These are phyloP conservation scores for Macrocentrus cingulum DNA, from an alignment of 1,140 invertebrate species.

Conservation along the genomic window DNA sequence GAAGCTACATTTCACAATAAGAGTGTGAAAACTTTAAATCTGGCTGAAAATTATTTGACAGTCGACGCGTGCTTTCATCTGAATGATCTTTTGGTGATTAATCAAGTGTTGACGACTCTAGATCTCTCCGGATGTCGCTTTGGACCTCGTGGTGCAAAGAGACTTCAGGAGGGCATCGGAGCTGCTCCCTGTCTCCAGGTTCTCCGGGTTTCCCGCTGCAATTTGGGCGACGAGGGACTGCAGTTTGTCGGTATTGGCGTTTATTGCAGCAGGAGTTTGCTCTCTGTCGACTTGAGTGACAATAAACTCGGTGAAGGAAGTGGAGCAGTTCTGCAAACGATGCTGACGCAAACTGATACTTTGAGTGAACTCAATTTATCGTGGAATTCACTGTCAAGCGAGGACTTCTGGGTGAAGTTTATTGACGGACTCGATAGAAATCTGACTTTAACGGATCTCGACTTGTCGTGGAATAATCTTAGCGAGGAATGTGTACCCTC, in stretches of 20 bases:
- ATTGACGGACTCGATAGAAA: conserved; percentile 40
- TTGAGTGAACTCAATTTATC: conserved; percentile 53
- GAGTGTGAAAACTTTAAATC: conserved; percentile 47
- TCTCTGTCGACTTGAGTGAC: conserved; percentile 47
- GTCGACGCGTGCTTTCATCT: conserved; percentile 55
- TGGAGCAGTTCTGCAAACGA: conserved; percentile 34
- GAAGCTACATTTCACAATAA: conserved; percentile 48
- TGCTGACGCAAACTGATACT: conserved; percentile 40
- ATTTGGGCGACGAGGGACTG: conserved; percentile 53
- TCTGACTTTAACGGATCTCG: conserved; percentile 35
- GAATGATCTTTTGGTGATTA: conserved; percentile 48
- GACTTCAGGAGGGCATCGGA: conserved; percentile 43
- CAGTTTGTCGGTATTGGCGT: conserved; percentile 40
- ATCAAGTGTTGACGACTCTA: conserved; percentile 43
- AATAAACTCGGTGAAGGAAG: conserved; percentile 47
- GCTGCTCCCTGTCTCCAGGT: conserved; percentile 36
- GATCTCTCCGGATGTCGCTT: conserved; percentile 55
- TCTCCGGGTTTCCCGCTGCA: conserved; percentile 54
- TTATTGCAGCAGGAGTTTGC: conserved; percentile 34
- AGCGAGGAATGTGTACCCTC: conserved; percentile 30
- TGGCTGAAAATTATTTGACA: conserved; percentile 54
- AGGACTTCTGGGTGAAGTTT: conserved; percentile 42
- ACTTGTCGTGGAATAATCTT: conserved; percentile 55
- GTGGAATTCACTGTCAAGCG: conserved; percentile 51
- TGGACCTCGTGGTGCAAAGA: conserved; percentile 42